Evolutionary conservation across 2,888 invertebrate genomes (phyloP).

Genomic region (Acanthosepion pharaonis): DNA sequence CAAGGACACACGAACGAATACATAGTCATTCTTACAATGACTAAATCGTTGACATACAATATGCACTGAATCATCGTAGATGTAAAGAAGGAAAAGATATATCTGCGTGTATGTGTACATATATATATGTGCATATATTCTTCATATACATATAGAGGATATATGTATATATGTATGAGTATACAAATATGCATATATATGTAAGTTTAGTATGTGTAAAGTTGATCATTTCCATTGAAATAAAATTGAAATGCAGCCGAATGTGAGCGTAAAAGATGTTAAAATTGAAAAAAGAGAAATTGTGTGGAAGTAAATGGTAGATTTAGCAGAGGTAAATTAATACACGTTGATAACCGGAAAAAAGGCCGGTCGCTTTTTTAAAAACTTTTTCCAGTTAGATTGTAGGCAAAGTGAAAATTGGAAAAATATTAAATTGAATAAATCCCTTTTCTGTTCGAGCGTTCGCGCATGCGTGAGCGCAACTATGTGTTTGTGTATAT

Average conservation of each 20-base stretch:
- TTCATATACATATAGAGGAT: background rate
- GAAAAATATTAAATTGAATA: slow-evolving; percentile 23
- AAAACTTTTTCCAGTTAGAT: background rate
- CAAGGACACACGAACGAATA: background rate
- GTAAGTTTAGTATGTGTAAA: background rate
- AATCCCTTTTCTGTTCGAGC: background rate
- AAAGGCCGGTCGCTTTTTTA: background rate
- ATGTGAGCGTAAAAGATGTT: background rate
- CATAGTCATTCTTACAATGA: background rate
- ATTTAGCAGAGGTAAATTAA: slow-evolving; percentile 7
- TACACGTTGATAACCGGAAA: background rate
- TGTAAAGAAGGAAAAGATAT: background rate
- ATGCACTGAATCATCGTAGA: background rate
- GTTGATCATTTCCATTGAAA: background rate
- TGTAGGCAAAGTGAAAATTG: slow-evolving; percentile 1
- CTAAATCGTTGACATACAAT: background rate
- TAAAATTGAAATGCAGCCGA: background rate
- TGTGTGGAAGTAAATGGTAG: background rate
- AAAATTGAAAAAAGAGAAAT: background rate
- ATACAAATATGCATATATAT: background rate
- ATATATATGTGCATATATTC: background rate
- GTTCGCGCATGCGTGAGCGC: background rate
- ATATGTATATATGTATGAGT: background rate
- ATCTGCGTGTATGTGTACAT: background rate
- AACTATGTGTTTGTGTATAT: background rate